A percentile compares a stretch with the other conserved stretches of the same genome.
Evolutionary conservation across 2,113 vertebrate species (phyloP).

Genomic region (Ursus arctos): DNA sequence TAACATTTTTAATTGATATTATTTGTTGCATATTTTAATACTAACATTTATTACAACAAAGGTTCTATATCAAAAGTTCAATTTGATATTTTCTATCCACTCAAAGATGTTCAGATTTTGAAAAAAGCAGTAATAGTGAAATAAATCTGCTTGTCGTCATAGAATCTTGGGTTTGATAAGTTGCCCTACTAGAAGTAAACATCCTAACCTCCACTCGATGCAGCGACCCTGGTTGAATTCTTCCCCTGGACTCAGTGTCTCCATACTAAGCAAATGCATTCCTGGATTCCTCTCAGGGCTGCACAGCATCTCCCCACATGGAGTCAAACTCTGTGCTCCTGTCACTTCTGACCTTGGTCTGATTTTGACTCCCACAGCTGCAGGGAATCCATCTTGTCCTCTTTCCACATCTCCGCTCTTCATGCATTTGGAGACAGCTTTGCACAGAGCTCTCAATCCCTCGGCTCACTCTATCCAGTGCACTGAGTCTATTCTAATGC

Average conservation of each 20-base stretch:
- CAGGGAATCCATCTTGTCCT: neutral
- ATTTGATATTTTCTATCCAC: neutral
- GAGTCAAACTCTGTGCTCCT: neutral
- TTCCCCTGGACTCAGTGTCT: neutral
- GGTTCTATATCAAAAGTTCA: neutral
- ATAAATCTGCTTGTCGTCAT: neutral
- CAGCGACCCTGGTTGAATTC: neutral
- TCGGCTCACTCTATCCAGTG: neutral
- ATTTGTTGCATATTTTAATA: neutral
- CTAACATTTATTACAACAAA: neutral
- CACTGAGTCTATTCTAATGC: neutral
- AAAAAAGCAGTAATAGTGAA: neutral
- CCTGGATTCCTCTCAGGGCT: neutral
- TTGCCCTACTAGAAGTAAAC: neutral
- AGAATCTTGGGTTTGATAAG: neutral
- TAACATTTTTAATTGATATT: neutral
- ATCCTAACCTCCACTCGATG: fast-evolving
- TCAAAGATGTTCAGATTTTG: neutral
- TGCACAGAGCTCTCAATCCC: fast-evolving
- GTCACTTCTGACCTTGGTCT: neutral
- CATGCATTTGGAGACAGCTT: neutral
- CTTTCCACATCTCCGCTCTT: neutral
- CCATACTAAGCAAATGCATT: fast-evolving
- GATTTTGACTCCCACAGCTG: neutral
- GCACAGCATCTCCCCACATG: neutral